Conservation (phyloP, 1,140 invertebrate species). For the Anastrepha ludens region DNA sequence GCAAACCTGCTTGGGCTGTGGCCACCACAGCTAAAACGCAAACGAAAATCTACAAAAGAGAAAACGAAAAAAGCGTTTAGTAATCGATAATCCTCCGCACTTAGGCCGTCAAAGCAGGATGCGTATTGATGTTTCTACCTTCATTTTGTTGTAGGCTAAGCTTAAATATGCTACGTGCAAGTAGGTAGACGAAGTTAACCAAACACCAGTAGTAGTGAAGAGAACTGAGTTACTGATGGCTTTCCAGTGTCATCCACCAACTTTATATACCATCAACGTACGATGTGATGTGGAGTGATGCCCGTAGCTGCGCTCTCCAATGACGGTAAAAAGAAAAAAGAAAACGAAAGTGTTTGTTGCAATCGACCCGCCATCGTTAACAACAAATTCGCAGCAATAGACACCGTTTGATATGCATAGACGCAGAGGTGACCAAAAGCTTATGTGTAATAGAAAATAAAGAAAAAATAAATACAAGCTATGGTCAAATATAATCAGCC, state of each 20-base stretch:
- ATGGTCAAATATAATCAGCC: background rate
- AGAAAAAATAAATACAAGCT: background rate
- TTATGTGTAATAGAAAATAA: slow-evolving; percentile 8
- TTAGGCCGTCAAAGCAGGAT: background rate
- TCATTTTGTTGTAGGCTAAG: slow-evolving; percentile 58
- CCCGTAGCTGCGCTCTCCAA: slow-evolving; percentile 28
- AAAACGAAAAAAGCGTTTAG: background rate
- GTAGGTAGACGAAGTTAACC: slow-evolving; percentile 58
- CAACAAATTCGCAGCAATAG: background rate
- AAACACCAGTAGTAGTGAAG: slow-evolving; percentile 55
- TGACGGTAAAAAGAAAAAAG: slow-evolving; percentile 34
- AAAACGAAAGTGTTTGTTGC: slow-evolving; percentile 43
- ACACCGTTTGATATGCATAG: background rate
- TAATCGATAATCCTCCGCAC: background rate
- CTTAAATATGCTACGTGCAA: slow-evolving; percentile 51
- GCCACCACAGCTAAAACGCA: slow-evolving; percentile 57
- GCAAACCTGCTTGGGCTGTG: slow-evolving; percentile 56
- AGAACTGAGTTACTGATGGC: slow-evolving; percentile 55
- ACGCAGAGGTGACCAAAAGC: slow-evolving; percentile 2
- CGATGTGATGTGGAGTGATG: background rate
- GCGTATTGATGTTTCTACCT: slow-evolving; percentile 26
- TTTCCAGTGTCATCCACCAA: slow-evolving; percentile 41
- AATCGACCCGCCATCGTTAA: background rate
- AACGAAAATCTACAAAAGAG: slow-evolving; percentile 54
- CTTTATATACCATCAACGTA: slow-evolving; percentile 55